Conservation (phyloP, 2,113 vertebrate genomes). For the Antidorcas marsupialis region DNA sequence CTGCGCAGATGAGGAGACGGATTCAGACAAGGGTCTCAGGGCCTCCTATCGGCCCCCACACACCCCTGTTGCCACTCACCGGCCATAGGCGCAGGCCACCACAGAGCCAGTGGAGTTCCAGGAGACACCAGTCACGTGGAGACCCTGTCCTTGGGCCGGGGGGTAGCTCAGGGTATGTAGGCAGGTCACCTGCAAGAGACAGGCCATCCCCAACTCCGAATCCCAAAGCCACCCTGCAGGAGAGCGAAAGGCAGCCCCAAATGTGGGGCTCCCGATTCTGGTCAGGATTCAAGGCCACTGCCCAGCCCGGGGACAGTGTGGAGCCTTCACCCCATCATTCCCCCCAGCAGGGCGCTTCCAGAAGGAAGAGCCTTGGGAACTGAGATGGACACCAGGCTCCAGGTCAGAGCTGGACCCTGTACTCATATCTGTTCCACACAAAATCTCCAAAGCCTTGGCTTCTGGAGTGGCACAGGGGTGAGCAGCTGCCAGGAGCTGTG, state of each 20-base stretch:
- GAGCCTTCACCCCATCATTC: no score
- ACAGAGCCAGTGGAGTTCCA: slow-evolving; percentile 93
- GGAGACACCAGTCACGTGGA: slow-evolving; percentile 90
- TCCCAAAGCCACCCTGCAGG: not conserved
- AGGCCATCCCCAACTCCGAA: not conserved
- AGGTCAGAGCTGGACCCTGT: not conserved
- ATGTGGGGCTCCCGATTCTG: not conserved
- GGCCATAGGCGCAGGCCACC: slow-evolving; percentile 90
- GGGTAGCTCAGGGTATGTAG: slow-evolving; percentile 85
- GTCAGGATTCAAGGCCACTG: fast-evolving
- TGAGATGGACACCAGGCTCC: not conserved
- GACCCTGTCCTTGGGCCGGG: slow-evolving; percentile 79
- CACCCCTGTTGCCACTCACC: slow-evolving; percentile 79
- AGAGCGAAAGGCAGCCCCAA: not conserved
- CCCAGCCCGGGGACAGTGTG: not conserved
- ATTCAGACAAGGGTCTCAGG: not conserved
- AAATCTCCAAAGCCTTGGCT: not conserved
- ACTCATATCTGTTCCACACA: not conserved
- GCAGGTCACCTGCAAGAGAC: slow-evolving; percentile 84
- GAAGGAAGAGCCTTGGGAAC: not conserved
- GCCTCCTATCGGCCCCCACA: not conserved
- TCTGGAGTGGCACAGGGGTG: not conserved
- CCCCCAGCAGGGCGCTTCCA: not conserved
- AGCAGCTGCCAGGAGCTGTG: not conserved
- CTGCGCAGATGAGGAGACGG: not conserved